Conservation (phyloP, 2,113 vertebrate genomes). For the Lepisosteus osseus region DNA sequence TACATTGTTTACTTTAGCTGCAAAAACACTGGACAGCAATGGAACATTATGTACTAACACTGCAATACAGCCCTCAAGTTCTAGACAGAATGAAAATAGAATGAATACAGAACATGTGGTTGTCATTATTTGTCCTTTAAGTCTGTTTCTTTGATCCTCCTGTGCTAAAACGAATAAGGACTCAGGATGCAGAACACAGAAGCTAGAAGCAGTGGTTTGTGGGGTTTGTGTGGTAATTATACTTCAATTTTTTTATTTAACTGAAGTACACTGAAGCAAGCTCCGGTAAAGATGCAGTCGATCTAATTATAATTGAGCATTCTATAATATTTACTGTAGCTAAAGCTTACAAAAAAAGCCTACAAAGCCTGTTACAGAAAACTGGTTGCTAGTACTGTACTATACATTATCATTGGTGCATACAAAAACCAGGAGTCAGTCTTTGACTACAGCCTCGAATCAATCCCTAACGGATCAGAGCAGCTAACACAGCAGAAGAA, state of each 20-base stretch:
- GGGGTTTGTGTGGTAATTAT: slow-evolving; percentile 45
- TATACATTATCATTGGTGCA: slow-evolving; percentile 71
- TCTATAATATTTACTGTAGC: slow-evolving; percentile 67
- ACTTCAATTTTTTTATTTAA: slow-evolving; percentile 36
- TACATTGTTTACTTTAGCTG: no score
- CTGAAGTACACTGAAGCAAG: slow-evolving; percentile 68
- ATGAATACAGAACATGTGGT: slow-evolving; percentile 28
- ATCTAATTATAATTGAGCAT: slow-evolving; percentile 71
- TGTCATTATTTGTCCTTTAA: slow-evolving; percentile 75
- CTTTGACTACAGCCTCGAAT: slow-evolving; percentile 44
- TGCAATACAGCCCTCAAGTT: no score
- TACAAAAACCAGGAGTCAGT: slow-evolving; percentile 62
- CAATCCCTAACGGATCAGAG: slow-evolving; percentile 40
- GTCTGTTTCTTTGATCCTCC: slow-evolving; percentile 49
- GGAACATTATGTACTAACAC: no score
- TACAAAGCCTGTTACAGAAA: slow-evolving; percentile 75
- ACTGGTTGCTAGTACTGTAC: slow-evolving; percentile 74
- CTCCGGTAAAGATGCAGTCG: slow-evolving; percentile 76
- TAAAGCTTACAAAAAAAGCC: slow-evolving; percentile 71
- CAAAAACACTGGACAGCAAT: no score
- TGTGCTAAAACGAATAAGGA: slow-evolving; percentile 57
- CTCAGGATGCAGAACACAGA: slow-evolving; percentile 59
- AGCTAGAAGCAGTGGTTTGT: slow-evolving; percentile 59
- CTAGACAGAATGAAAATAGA: slow-evolving; percentile 3
- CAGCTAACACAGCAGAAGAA: slow-evolving; percentile 38